Conservation (phyloP, 2,888 invertebrate species). For the Andrena praecox region DNA sequence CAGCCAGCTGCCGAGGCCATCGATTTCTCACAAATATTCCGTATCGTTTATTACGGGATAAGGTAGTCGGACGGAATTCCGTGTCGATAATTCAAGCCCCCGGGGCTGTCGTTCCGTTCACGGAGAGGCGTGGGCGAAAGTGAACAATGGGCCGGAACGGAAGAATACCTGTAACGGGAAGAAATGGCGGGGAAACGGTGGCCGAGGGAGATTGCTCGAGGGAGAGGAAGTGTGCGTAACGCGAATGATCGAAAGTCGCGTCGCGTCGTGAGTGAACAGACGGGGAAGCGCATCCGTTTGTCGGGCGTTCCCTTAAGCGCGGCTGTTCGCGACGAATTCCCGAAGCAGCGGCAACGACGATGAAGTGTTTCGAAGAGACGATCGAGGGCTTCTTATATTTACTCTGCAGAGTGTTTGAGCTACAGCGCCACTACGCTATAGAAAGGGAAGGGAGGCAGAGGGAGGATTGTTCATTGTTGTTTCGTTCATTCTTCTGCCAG, state of each 20-base stretch:
- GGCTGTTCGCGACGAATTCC: neutral
- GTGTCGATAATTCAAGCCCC: conserved; percentile 43
- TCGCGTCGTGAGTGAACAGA: neutral
- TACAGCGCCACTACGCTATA: neutral
- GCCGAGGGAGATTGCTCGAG: conserved; percentile 8
- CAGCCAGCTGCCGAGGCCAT: conserved; percentile 32
- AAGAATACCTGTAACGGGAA: neutral
- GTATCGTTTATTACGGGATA: conserved; percentile 47
- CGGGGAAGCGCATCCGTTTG: neutral
- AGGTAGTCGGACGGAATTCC: conserved; percentile 45
- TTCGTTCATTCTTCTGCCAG: too few species aligned
- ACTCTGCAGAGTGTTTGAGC: neutral
- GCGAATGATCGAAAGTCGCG: neutral
- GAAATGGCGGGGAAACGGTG: neutral
- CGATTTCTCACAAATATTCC: conserved; percentile 46
- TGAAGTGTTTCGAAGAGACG: too few species aligned
- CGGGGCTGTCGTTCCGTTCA: conserved; percentile 7
- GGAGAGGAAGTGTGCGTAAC: neutral
- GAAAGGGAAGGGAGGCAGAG: neutral
- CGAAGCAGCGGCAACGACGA: neutral
- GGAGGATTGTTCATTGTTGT: neutral
- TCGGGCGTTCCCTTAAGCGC: neutral
- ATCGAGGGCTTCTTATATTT: conserved; percentile 3
- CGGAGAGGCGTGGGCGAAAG: conserved; percentile 16
- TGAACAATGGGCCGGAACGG: conserved; percentile 1